Percentiles rank a stretch among this genome's conserved stretches.
These are phyloP conservation scores for Microcebus ravelobensis DNA, from an alignment of 2,113 vertebrate species.

Conservation along the genomic window DNA sequence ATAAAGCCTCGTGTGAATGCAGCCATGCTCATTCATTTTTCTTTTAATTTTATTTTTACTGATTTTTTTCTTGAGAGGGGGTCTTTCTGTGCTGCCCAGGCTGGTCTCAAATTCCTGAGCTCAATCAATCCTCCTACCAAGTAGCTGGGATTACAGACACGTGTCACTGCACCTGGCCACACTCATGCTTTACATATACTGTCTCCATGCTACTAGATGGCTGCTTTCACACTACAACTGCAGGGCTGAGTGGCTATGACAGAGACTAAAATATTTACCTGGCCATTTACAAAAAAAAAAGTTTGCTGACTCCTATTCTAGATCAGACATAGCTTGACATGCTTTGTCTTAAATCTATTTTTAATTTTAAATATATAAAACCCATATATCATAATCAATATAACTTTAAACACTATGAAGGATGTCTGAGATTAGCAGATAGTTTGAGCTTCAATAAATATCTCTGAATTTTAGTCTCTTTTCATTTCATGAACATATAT, in stretches of 20 bases:
- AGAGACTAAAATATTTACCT: not conserved
- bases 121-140: too few relatives aligned
- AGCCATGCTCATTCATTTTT: not conserved
- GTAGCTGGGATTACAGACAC: too few relatives aligned
- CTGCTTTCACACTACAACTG: not conserved
- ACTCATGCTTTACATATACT: not conserved
- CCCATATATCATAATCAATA: not conserved
- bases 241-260: fast-evolving
- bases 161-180: too few relatives aligned
- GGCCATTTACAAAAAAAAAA: not conserved
- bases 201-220: fast-evolving
- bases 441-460: not conserved
- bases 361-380: not conserved
- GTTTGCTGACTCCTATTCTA: not conserved
- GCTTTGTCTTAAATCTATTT: not conserved
- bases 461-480: not conserved
- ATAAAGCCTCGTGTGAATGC: not conserved
- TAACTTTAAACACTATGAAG: not conserved
- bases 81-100: too few relatives aligned
- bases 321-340: not conserved
- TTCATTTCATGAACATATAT: not conserved
- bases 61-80: too few relatives aligned
- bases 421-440: not conserved
- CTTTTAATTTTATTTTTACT: too few relatives aligned
- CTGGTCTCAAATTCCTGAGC: too few relatives aligned